phyloP scores from a whole-genome alignment of 2,113 vertebrate species.

The Platichthys stellatus region DNA sequence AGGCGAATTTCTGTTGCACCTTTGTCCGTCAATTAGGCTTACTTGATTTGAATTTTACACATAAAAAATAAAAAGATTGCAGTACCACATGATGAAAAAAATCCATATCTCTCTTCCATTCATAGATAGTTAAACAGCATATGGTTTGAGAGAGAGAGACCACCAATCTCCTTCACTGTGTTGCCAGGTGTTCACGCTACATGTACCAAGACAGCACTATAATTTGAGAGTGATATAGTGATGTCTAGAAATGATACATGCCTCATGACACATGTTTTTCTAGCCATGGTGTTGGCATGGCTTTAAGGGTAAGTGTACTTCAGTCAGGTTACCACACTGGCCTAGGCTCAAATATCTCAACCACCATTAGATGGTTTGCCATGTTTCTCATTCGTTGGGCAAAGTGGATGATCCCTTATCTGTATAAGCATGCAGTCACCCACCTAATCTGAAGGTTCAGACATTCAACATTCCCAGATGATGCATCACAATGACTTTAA shows the following conservation, averaged over 20 bases:
- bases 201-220: conserved; percentile 23
- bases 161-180: conserved; percentile 28
- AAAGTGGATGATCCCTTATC: no score
- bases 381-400: no score
- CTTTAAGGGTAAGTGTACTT: background rate
- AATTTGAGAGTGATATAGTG: conserved; percentile 47
- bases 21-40: background rate
- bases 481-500: no score
- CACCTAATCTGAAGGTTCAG: no score
- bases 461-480: no score
- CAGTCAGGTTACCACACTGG: background rate
- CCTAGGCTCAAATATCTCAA: background rate
- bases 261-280: background rate
- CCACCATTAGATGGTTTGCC: no score
- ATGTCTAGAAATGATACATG: conserved; percentile 55
- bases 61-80: background rate
- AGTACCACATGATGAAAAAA: background rate
- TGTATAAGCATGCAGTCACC: no score
- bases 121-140: background rate
- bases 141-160: conserved; percentile 2
- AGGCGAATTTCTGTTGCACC: background rate
- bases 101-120: no score
- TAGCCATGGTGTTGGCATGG: background rate
- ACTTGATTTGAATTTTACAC: no score
- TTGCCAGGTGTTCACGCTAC: conserved; percentile 29